Conservation (phyloP, 2,888 invertebrate genomes). For the Luffia ferchaultella region DNA sequence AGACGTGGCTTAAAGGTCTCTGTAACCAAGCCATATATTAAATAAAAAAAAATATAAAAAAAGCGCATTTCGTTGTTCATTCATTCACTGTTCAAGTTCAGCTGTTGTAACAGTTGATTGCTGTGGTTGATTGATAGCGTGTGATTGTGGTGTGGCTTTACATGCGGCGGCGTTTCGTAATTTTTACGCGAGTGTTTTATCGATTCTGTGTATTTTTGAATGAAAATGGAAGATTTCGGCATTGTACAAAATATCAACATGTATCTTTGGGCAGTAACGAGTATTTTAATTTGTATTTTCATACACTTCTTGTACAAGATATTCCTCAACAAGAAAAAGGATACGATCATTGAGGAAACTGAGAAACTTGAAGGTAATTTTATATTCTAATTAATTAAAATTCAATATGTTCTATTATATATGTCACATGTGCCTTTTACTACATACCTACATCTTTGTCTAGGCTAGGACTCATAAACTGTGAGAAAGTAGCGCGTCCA, state of each 20-base stretch:
- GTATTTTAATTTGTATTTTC: slow-evolving; percentile 38
- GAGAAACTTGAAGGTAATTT: slow-evolving; percentile 44
- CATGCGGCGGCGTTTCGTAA: slow-evolving; percentile 25
- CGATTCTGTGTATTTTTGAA: slow-evolving; percentile 26
- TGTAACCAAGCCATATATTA: too few relatives aligned
- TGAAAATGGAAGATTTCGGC: slow-evolving; percentile 52
- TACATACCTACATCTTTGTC: too few relatives aligned
- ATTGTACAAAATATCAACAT: slow-evolving; percentile 38
- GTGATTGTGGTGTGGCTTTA: slow-evolving; percentile 41
- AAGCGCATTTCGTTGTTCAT: too few relatives aligned
- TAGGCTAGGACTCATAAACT: too few relatives aligned
- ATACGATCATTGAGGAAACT: slow-evolving; percentile 37
- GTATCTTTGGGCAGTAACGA: slow-evolving; percentile 33
- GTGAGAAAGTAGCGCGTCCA: too few relatives aligned
- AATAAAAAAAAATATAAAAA: too few relatives aligned
- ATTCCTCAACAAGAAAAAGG: slow-evolving; percentile 41
- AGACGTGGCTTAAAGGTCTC: too few relatives aligned
- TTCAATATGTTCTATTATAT: too few relatives aligned
- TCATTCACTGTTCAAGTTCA: too few relatives aligned
- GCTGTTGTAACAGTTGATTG: too few relatives aligned
- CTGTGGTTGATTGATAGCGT: slow-evolving; percentile 28
- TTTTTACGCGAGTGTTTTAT: slow-evolving; percentile 18
- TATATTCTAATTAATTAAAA: slow-evolving; percentile 3
- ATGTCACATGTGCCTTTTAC: too few relatives aligned
- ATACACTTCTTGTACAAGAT: slow-evolving; percentile 42